Percentiles rank a stretch among this genome's conserved stretches.
These are phyloP conservation scores for Mormyrus proboscirostris DNA, from an alignment of 2,797 vertebrate genomes.

Conservation along the genomic window DNA sequence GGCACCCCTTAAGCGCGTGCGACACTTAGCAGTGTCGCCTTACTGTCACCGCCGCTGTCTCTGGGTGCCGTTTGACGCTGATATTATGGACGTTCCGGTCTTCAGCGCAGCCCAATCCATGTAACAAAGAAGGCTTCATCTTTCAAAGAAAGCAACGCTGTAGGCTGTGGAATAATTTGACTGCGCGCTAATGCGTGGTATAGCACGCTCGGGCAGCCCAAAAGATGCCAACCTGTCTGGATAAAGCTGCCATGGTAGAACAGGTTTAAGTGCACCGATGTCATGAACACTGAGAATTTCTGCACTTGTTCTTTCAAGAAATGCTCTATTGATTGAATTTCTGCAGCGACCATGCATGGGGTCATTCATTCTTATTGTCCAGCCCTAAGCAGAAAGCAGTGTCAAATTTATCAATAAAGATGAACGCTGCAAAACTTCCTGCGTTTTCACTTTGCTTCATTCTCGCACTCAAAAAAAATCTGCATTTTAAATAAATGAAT, in stretches of 20 bases:
- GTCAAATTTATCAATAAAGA: not conserved
- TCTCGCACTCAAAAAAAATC: not conserved
- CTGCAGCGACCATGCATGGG: not conserved
- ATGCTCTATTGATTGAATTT: slow-evolving; percentile 16
- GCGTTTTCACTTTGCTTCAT: not conserved
- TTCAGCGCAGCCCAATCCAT: not conserved
- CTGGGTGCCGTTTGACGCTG: not conserved
- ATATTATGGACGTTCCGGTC: not conserved
- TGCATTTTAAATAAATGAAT: not conserved
- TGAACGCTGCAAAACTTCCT: not conserved
- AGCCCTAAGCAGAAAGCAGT: not conserved
- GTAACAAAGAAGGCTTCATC: slow-evolving; percentile 2
- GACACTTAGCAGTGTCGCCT: slow-evolving; percentile 15
- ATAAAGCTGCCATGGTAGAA: not conserved
- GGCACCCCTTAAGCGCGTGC: not conserved
- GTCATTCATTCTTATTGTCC: not conserved
- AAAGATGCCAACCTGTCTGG: not conserved
- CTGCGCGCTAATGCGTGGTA: not conserved
- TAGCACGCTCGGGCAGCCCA: not conserved
- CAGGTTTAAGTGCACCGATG: not conserved
- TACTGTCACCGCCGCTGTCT: not conserved
- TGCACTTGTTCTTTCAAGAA: not conserved
- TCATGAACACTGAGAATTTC: not conserved
- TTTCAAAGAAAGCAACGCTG: not conserved
- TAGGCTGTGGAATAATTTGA: not conserved